Evolutionary conservation across 2,113 vertebrate genomes (phyloP).

Genomic region (Callaeas wilsoni): DNA sequence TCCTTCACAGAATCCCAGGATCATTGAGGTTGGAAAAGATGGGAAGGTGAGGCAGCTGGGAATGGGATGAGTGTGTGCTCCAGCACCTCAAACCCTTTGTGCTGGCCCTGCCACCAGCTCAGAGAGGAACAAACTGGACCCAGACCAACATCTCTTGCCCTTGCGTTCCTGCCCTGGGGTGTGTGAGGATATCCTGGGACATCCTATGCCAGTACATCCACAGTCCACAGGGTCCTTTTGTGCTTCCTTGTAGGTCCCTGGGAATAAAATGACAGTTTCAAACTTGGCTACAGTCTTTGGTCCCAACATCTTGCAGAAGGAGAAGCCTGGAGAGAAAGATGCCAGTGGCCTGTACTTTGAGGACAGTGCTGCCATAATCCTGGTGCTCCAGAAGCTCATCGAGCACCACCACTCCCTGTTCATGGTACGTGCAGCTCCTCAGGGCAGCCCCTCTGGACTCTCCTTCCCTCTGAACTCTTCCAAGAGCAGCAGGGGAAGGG

Average conservation of each 20-base stretch:
- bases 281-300: slow-evolving; percentile 93
- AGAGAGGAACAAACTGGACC: background rate
- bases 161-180: background rate
- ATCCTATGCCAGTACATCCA: background rate
- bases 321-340: slow-evolving; percentile 73
- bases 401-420: slow-evolving; percentile 85
- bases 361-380: slow-evolving; percentile 84
- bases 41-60: background rate
- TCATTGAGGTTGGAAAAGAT: background rate
- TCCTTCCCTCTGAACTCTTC: background rate
- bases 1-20: rapidly evolving
- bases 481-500: background rate
- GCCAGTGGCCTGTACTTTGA: slow-evolving; percentile 73
- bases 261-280: slow-evolving; percentile 91
- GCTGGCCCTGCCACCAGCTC: background rate
- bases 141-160: background rate
- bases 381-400: slow-evolving; percentile 81
- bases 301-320: slow-evolving; percentile 85
- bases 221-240: background rate
- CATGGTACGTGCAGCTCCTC: slow-evolving; percentile 65
- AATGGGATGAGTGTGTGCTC: background rate
- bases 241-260: slow-evolving; percentile 72
- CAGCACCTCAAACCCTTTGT: background rate
- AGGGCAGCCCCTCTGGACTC: background rate
- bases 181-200: background rate